Evolutionary conservation across 2,888 invertebrate genomes (phyloP).

Genomic region (Oscheius sp.): DNA sequence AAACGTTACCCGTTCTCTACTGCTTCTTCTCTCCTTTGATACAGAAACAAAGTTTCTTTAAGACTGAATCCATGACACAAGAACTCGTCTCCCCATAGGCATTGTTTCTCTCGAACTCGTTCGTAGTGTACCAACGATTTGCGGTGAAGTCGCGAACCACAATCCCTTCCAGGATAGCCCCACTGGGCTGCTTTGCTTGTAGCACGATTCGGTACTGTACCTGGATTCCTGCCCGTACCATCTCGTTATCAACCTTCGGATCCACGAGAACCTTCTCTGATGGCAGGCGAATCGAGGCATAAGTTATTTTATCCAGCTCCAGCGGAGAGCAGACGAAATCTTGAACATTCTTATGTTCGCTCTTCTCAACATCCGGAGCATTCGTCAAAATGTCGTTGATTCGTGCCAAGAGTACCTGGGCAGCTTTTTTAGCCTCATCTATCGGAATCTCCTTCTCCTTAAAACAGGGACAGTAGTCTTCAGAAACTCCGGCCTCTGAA

Average conservation of each 20-base stretch:
- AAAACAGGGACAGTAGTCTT: conserved; percentile 65
- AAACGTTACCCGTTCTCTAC: neutral
- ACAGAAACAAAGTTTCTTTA: conserved; percentile 63
- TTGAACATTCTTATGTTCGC: neutral
- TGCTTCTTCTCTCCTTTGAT: conserved; percentile 9
- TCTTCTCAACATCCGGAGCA: conserved; percentile 27
- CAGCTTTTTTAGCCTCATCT: conserved; percentile 48
- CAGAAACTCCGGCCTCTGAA: conserved; percentile 59
- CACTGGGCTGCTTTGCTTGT: conserved; percentile 49
- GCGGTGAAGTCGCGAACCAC: conserved; percentile 49
- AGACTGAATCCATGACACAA: conserved; percentile 56
- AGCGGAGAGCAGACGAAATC: conserved; percentile 21
- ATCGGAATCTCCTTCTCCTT: conserved; percentile 52
- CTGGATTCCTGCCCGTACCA: conserved; percentile 29
- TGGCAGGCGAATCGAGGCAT: conserved; percentile 41
- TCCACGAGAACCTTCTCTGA: conserved; percentile 42
- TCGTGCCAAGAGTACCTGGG: conserved; percentile 33
- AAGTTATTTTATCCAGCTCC: conserved; percentile 29
- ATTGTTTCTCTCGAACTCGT: conserved; percentile 63
- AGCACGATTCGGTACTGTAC: conserved; percentile 47
- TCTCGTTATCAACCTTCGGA: conserved; percentile 38
- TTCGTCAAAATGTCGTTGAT: conserved; percentile 18
- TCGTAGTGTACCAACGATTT: conserved; percentile 44
- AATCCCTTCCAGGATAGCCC: conserved; percentile 53
- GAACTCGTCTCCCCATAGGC: conserved; percentile 61